A percentile compares a stretch with the other conserved stretches of the same genome.
Conservation (phyloP, 2,113 vertebrate species). For the Tragelaphus scriptus region DNA sequence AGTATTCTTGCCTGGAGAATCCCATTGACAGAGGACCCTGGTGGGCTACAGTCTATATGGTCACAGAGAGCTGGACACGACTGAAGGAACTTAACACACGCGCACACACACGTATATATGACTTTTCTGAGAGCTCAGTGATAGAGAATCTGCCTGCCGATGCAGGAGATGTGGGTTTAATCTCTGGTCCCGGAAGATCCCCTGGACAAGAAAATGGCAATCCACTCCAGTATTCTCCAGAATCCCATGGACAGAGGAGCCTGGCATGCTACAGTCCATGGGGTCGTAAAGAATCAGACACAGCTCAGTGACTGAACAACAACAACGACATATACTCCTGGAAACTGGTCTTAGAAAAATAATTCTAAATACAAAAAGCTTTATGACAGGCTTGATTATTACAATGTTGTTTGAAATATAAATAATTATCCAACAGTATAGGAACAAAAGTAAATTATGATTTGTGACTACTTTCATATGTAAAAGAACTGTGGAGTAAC, state of each 20-base stretch:
- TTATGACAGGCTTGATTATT: neutral
- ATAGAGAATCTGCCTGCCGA: too few relatives aligned
- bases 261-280: neutral
- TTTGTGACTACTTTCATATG: neutral
- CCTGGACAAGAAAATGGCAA: neutral
- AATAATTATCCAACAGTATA: neutral
- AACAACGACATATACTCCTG: neutral
- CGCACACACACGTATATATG: too few relatives aligned
- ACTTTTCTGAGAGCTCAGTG: too few relatives aligned
- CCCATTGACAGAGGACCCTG: too few relatives aligned
- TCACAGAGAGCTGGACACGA: too few relatives aligned
- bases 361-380: neutral
- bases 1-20: too few relatives aligned
- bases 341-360: neutral
- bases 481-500: neutral
- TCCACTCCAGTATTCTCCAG: neutral
- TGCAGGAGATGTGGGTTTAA: too few relatives aligned
- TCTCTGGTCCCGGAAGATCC: too few relatives aligned
- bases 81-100: too few relatives aligned
- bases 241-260: neutral
- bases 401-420: neutral
- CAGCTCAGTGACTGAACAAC: too few relatives aligned
- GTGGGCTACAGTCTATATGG: too few relatives aligned
- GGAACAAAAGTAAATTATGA: neutral
- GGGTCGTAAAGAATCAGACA: neutral